A percentile compares a stretch with the other conserved stretches of the same genome.
Evolutionary conservation across 2,797 vertebrate genomes (phyloP).

Genomic region (Echeneis naucrates): DNA sequence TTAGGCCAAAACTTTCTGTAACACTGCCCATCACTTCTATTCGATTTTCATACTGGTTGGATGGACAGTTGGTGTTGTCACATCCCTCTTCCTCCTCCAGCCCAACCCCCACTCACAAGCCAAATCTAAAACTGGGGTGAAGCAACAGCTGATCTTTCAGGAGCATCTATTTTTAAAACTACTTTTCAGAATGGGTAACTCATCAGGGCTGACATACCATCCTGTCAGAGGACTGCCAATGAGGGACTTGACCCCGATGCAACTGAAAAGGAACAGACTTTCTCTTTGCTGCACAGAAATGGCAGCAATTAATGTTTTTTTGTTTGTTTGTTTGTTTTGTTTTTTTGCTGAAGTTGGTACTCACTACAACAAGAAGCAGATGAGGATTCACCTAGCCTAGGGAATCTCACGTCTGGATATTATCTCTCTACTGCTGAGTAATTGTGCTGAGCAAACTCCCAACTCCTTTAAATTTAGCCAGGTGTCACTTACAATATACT

Average conservation of each 20-base stretch:
- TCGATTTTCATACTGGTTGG: constrained; percentile 14
- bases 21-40: background rate
- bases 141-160: constrained; percentile 84
- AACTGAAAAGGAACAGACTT: constrained; percentile 67
- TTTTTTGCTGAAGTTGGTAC: background rate
- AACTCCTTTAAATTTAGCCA: constrained; percentile 12
- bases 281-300: constrained; percentile 14
- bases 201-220: constrained; percentile 77
- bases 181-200: constrained; percentile 76
- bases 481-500: constrained; percentile 35
- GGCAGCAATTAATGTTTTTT: background rate
- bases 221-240: constrained; percentile 63
- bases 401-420: constrained; percentile 13
- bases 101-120: constrained; percentile 46
- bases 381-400: background rate
- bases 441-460: background rate
- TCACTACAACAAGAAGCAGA: background rate
- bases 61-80: constrained; percentile 34
- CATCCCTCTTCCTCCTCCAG: constrained; percentile 22
- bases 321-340: too few species aligned
- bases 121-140: constrained; percentile 65
- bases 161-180: constrained; percentile 84
- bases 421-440: constrained; percentile 7
- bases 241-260: constrained; percentile 53
- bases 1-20: background rate